Evolutionary conservation across 2,113 vertebrate species (phyloP).

Genomic region (Hippolais icterina): DNA sequence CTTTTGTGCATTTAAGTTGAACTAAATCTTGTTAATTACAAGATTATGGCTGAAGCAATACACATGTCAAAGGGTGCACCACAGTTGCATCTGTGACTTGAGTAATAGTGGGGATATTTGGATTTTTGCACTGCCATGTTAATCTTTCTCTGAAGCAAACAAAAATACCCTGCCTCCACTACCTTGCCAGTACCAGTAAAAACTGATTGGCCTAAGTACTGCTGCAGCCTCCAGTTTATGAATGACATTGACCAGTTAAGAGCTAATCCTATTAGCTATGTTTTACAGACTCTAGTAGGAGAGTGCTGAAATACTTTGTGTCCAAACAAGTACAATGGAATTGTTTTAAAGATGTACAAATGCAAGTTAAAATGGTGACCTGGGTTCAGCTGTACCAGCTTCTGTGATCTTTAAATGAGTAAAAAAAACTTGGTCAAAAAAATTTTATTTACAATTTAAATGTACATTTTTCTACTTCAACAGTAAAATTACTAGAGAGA

Average conservation of each 20-base stretch:
- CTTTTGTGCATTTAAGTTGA: not conserved
- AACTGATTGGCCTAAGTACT: not conserved
- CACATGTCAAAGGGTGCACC: not conserved
- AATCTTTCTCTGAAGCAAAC: not conserved
- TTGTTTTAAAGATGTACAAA: not conserved
- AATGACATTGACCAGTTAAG: not conserved
- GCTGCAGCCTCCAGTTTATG: not conserved
- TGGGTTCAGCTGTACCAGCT: not conserved
- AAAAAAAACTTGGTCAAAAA: not conserved
- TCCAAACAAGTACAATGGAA: not conserved
- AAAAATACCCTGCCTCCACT: not conserved
- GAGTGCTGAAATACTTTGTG: not conserved
- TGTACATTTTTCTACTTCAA: not conserved
- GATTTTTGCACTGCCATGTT: not conserved
- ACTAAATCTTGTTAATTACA: not conserved
- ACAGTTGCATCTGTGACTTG: not conserved
- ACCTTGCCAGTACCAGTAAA: not conserved
- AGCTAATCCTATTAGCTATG: not conserved
- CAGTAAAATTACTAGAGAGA: not conserved
- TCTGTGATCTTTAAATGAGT: not conserved
- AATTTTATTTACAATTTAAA: not conserved
- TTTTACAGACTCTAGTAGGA: not conserved
- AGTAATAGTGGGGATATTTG: not conserved
- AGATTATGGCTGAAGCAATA: not conserved
- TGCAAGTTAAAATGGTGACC: not conserved